A percentile compares a stretch with the other conserved stretches of the same genome.
Conservation (phyloP, 2,797 vertebrate species). For the Betta splendens region DNA sequence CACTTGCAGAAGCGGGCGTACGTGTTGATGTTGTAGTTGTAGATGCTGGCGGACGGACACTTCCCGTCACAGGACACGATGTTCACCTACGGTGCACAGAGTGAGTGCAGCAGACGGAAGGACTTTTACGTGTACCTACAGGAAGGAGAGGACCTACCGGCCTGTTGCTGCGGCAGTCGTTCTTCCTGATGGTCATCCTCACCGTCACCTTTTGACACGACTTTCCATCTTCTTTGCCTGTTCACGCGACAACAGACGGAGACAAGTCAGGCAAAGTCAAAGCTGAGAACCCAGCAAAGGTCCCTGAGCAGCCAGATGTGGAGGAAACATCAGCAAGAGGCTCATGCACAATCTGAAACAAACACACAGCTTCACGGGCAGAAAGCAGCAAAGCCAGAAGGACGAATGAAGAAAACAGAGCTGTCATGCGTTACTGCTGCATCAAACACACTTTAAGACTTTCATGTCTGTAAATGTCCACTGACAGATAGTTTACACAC, state of each 20-base stretch:
- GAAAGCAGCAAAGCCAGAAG: constrained; percentile 6
- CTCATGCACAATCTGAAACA: constrained; percentile 34
- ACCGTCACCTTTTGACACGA: constrained; percentile 98
- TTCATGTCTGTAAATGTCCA: no score
- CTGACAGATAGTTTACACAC: no score
- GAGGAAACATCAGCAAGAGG: background rate
- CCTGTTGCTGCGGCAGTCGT: constrained; percentile 95
- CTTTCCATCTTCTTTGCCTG: constrained; percentile 98
- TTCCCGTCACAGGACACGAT: constrained; percentile 97
- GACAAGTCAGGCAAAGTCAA: background rate
- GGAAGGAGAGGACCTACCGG: constrained; percentile 80
- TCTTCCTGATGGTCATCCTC: constrained; percentile 98
- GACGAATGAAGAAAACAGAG: no score
- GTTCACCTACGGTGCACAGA: constrained; percentile 85
- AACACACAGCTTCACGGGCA: background rate
- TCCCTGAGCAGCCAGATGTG: background rate
- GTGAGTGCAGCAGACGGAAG: background rate
- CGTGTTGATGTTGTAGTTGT: constrained; percentile 98
- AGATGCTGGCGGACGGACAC: constrained; percentile 97
- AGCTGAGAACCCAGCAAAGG: background rate
- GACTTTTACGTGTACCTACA: no score
- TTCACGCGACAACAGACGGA: constrained; percentile 38
- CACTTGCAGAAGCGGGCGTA: constrained; percentile 98
- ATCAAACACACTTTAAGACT: no score
- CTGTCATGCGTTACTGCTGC: no score